phyloP scores from a whole-genome alignment of 2,888 invertebrate species.

The Mantis religiosa region DNA sequence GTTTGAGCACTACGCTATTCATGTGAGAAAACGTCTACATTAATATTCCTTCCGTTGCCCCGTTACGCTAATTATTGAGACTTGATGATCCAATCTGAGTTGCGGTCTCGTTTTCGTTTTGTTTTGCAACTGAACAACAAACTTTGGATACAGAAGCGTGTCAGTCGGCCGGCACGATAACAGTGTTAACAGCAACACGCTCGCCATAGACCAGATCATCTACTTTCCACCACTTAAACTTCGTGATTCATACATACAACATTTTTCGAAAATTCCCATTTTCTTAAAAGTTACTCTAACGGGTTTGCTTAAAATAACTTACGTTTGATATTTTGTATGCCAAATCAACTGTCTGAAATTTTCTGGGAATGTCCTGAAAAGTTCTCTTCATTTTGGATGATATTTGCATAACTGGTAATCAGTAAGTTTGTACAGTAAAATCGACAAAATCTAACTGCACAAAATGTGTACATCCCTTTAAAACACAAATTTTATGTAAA shows the following conservation, averaged over 20 bases:
- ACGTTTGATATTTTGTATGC: no score
- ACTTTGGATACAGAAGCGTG: neutral
- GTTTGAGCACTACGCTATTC: neutral
- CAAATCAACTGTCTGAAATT: no score
- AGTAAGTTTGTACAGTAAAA: no score
- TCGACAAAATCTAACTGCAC: no score
- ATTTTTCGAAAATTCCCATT: no score
- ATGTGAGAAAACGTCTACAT: neutral
- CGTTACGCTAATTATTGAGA: neutral
- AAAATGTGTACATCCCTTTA: no score
- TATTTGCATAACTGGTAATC: no score
- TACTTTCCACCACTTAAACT: neutral
- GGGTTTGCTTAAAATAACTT: no score
- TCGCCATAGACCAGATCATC: neutral
- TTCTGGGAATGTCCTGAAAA: no score
- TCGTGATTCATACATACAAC: neutral
- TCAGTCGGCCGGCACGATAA: neutral
- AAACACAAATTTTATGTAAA: no score
- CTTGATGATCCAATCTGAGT: neutral
- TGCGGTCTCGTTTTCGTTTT: neutral
- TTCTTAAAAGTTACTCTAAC: no score
- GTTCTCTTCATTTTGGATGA: no score
- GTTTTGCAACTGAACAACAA: neutral
- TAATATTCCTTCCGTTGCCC: neutral
- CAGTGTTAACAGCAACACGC: neutral